Evolutionary conservation across 2,113 vertebrate genomes (phyloP), one percentile per base, ranked within the genome.

Genomic region (Excalfactoria chinensis): DNA sequence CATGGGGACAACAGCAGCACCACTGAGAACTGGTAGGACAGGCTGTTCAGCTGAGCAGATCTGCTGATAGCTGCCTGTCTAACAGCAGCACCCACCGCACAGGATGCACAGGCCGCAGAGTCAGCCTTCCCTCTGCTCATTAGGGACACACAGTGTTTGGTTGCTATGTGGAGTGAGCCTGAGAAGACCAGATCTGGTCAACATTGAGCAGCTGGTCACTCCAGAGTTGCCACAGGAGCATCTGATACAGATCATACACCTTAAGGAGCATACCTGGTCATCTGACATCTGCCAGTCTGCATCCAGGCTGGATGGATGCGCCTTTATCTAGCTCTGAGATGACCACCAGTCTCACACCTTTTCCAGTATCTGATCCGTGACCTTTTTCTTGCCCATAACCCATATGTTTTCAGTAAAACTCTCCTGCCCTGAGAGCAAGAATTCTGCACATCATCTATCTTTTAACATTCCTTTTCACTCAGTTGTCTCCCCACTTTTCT

Each of bases 401-500:
- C 22, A 17, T 23, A 26, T 26, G 68, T 59, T 94, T 88, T 74
- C 77, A 23, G 41, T n/a, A 87, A 87, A 77, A 49, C 6, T 91
- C 55, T 44, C 49, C 46, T 80, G 51, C 25, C 34, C 60, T 3
- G 3, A 94, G 64, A 84, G 35, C 51, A 88, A 90, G 20, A 69
- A 70, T 8, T 48, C 26, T 73, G 41, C 75, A 73, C 0, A 0
- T 44, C n/a, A 78, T 58, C 75, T 23, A 60, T 74, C 41, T 94
- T 91, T 63, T 46, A 16, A 80, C 88, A 91, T 76, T 87, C 67
- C 44, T 88, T 86, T 87, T 67, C 67, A 63, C 49, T 89, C 83
- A 70, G 49, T 28, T 76, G 60, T 87, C 59, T 79, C 63, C 11
- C 49, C 34, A 44, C 26, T 92, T 62, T 63, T 79, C 59, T 56